Evolutionary conservation across 1,140 invertebrate species (phyloP).

Genomic region (Drosophila suzukii): DNA sequence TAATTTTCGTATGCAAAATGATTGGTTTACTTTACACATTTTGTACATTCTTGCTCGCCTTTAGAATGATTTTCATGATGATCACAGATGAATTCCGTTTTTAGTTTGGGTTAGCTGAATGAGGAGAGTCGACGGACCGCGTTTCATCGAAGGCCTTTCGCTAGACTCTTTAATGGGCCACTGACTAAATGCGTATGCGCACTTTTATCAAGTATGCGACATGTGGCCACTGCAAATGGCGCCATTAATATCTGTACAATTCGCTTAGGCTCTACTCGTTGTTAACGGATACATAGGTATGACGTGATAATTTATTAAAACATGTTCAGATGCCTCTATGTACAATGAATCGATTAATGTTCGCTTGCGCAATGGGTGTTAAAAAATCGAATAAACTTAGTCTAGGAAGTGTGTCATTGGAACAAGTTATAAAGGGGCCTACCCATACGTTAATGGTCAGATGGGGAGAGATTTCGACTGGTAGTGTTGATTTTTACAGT

Average conservation of each 20-base stretch:
- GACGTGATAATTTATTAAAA: constrained; percentile 36
- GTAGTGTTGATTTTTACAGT: constrained; percentile 54
- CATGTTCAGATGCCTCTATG: constrained; percentile 15
- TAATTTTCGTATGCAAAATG: constrained; percentile 9
- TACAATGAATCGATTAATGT: constrained; percentile 40
- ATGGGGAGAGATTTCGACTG: constrained; percentile 2
- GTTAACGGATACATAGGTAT: constrained; percentile 31
- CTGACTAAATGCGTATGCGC: constrained; percentile 32
- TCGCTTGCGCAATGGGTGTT: constrained; percentile 42
- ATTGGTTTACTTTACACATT: constrained; percentile 34
- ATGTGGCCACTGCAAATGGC: constrained; percentile 60
- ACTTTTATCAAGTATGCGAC: constrained; percentile 73
- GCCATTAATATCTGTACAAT: constrained; percentile 33
- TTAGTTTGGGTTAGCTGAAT: constrained; percentile 51
- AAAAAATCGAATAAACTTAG: constrained; percentile 44
- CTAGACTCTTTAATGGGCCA: constrained; percentile 40
- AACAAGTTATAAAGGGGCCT: constrained; percentile 1
- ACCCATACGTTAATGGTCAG: not conserved
- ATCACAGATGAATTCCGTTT: constrained; percentile 41
- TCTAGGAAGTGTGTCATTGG: constrained; percentile 43
- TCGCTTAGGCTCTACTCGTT: constrained; percentile 20
- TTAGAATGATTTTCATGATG: constrained; percentile 32
- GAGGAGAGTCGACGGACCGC: constrained; percentile 14
- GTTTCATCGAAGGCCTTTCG: constrained; percentile 27
- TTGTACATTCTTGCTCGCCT: constrained; percentile 14